phyloP scores from a whole-genome alignment of 2,888 invertebrate species.

The Tetragonula carbonaria region DNA sequence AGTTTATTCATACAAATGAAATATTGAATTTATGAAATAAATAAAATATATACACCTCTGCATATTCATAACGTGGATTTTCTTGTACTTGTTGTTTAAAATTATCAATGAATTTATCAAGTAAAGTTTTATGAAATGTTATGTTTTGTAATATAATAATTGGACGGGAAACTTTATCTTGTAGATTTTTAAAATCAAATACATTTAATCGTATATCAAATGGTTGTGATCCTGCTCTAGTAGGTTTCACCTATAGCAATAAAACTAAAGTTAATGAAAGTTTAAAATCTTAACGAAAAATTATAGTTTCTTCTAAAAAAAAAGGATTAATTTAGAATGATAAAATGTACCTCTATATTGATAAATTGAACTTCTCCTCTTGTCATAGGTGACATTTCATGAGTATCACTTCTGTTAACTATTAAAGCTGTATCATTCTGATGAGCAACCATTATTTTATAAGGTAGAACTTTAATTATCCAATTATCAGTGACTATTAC shows the following conservation, averaged over 20 bases:
- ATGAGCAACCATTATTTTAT: slow-evolving; percentile 90
- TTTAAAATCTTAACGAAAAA: neutral
- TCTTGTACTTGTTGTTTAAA: slow-evolving; percentile 90
- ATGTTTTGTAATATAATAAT: slow-evolving; percentile 89
- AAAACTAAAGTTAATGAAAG: slow-evolving; percentile 26
- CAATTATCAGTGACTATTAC: slow-evolving; percentile 93
- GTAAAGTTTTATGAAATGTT: slow-evolving; percentile 90
- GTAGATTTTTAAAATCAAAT: slow-evolving; percentile 91
- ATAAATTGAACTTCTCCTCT: slow-evolving; percentile 92
- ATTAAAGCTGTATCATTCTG: slow-evolving; percentile 92
- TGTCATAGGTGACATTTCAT: slow-evolving; percentile 88
- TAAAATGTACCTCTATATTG: slow-evolving; percentile 87
- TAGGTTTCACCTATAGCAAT: slow-evolving; percentile 86
- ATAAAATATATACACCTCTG: slow-evolving; percentile 84
- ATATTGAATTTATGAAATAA: slow-evolving; percentile 17
- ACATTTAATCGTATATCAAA: slow-evolving; percentile 92
- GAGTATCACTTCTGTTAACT: slow-evolving; percentile 90
- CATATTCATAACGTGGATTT: slow-evolving; percentile 88
- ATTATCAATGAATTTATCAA: slow-evolving; percentile 93
- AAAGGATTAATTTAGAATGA: neutral
- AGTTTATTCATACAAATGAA: neutral
- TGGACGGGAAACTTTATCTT: slow-evolving; percentile 88
- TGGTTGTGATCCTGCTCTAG: slow-evolving; percentile 85
- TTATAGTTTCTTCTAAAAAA: neutral
- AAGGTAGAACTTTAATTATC: slow-evolving; percentile 93